phyloP scores from a whole-genome alignment of 1,140 invertebrate genomes.

The Grapholita molesta region DNA sequence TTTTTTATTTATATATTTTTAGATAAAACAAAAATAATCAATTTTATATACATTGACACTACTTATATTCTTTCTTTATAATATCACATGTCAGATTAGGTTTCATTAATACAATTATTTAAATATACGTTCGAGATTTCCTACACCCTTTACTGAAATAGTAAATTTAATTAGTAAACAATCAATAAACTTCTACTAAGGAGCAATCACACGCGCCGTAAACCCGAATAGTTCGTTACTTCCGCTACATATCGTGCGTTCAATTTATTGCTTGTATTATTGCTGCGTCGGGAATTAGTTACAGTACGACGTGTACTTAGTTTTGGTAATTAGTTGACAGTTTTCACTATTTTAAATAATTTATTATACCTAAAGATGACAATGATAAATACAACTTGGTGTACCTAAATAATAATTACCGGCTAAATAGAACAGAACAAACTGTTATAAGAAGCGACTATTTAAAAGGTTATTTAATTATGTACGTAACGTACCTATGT shows the following conservation, averaged over 20 bases:
- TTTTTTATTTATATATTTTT: too few species aligned
- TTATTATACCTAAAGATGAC: too few species aligned
- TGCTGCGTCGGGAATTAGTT: background rate
- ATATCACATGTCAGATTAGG: too few species aligned
- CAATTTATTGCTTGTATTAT: conserved; percentile 48
- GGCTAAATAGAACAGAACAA: too few species aligned
- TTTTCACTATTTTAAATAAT: background rate
- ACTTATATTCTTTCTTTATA: too few species aligned
- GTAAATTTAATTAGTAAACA: conserved; percentile 25
- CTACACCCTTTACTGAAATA: background rate
- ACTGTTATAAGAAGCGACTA: too few species aligned
- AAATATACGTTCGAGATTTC: background rate
- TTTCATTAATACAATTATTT: background rate
- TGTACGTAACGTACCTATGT: too few species aligned
- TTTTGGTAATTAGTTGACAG: conserved; percentile 15
- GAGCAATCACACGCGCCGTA: conserved; percentile 62
- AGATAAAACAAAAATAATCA: too few species aligned
- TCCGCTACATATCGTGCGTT: conserved; percentile 76
- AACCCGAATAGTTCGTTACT: conserved; percentile 63
- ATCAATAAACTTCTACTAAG: conserved; percentile 34
- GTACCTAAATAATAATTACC: too few species aligned
- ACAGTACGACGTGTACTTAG: background rate
- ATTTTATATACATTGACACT: too few species aligned
- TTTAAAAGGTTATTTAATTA: too few species aligned
- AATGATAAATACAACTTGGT: too few species aligned